Base-by-base conservation (phyloP, 2,888 invertebrate genomes). In the Pterostichus niger region DNA sequence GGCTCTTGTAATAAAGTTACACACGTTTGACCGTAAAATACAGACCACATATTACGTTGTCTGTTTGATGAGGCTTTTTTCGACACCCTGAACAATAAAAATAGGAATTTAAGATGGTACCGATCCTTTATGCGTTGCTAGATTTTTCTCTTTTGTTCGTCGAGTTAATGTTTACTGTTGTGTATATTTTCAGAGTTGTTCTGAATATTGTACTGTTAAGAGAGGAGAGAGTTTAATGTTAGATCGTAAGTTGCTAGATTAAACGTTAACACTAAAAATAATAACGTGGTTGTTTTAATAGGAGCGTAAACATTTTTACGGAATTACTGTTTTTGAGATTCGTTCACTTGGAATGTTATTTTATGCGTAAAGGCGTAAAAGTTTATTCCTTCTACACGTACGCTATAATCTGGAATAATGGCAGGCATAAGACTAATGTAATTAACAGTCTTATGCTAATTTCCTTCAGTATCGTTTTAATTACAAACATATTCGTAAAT, bases 11-110 rank as follows among this genome's bases (percentile, higher is more conserved):
- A 80, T 80, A 80, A 80, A 80, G 54, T 54, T 56, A 79, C 79
- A 31, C 64, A 68, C 64, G 71, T 44, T 79, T 56, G 15, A 54
- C 33, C 80, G 71, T 80, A 80, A 80, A 80, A 33, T 46, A 54
- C 68, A 80, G 80, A 71, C 80, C 80, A 71, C 80, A 80, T 80
- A 80, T 68, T 71, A 80, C 68, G 15, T 33, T 49, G 71, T 6
- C 40, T 40, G 40, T 80, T 80, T 68, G 71, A 80, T 68, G 71
- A 68, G 68, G 54, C 68, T 40, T 80, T 71, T 54, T 52, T 7
- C 54, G 56, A 79, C 71, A 71, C 80, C 80, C 54, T 24, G 17
- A n/a, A 78, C 52, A 78, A 78, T 78, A 59, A 78, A 78, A 78
- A 61, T 78, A 78, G 17, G 78, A 78, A 61, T 78, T 78, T 61